Evolutionary conservation across 2,113 vertebrate species (phyloP).

Genomic region (Cinclus mexicanus): DNA sequence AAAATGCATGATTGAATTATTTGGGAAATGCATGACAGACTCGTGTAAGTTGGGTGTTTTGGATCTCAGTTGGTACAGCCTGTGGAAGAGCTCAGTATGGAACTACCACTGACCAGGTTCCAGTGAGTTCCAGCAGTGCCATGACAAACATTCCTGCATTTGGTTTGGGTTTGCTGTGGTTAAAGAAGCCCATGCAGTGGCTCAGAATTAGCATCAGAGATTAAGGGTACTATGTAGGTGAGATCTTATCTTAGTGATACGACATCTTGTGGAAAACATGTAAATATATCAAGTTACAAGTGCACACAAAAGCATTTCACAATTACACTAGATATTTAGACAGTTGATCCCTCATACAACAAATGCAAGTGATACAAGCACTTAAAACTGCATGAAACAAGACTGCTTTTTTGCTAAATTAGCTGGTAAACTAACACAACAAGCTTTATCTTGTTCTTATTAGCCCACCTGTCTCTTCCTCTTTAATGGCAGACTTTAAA

Average conservation of each 20-base stretch:
- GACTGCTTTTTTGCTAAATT: slow-evolving; percentile 25
- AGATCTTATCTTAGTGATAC: slow-evolving; percentile 39
- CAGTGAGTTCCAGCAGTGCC: neutral
- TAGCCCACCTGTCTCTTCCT: slow-evolving; percentile 56
- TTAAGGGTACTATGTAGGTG: slow-evolving; percentile 4
- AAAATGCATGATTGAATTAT: neutral
- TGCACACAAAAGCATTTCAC: slow-evolving; percentile 28
- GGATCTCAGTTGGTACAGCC: neutral
- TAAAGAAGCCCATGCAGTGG: neutral
- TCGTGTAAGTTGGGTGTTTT: fast-evolving
- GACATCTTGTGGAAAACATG: slow-evolving; percentile 36
- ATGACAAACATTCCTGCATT: neutral
- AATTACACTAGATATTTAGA: slow-evolving; percentile 4
- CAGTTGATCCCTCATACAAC: slow-evolving; percentile 12
- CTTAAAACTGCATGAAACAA: slow-evolving; percentile 22
- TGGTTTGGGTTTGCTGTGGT: neutral
- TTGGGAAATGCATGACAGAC: neutral
- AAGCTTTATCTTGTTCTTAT: slow-evolving; percentile 59
- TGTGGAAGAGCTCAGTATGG: neutral
- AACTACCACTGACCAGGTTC: neutral
- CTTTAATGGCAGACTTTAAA: slow-evolving; percentile 58
- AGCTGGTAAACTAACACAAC: slow-evolving; percentile 27
- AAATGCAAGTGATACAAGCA: slow-evolving; percentile 20
- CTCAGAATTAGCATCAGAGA: neutral
- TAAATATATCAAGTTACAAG: slow-evolving; percentile 49